phyloP scores from a whole-genome alignment of 2,113 vertebrate genomes.

The Hirundichthys speculiger region DNA sequence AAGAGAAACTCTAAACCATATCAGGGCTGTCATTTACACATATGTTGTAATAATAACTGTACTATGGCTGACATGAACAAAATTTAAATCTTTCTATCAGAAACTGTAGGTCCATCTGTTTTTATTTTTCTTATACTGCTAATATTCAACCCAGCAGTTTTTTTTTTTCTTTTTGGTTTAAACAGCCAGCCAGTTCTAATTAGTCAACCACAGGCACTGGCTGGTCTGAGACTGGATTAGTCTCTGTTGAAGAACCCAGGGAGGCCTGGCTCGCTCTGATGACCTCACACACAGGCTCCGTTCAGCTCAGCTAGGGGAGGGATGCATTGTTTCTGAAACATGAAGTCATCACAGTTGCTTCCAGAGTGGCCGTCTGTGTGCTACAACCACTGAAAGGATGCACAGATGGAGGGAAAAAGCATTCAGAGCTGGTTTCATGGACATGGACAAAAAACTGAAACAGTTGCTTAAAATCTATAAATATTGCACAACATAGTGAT shows the following conservation, averaged over 20 bases:
- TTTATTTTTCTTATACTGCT: too few relatives aligned
- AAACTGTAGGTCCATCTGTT: too few relatives aligned
- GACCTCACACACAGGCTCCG: conserved; percentile 73
- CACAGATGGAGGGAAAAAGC: conserved; percentile 25
- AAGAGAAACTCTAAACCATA: too few relatives aligned
- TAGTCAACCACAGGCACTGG: conserved; percentile 32
- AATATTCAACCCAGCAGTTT: too few relatives aligned
- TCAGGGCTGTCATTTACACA: too few relatives aligned
- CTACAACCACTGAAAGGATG: conserved; percentile 14
- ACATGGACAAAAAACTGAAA: conserved; percentile 1
- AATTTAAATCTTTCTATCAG: too few relatives aligned
- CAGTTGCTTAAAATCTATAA: too few relatives aligned
- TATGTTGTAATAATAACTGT: too few relatives aligned
- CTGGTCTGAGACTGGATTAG: conserved; percentile 26
- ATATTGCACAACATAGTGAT: not conserved
- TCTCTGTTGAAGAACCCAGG: conserved; percentile 33
- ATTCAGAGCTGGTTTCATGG: conserved; percentile 10
- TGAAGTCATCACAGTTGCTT: conserved; percentile 67
- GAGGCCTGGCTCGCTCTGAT: conserved; percentile 51
- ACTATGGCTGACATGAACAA: too few relatives aligned
- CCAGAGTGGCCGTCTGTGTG: conserved; percentile 33
- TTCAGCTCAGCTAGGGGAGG: conserved; percentile 43
- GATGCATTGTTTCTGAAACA: conserved; percentile 57
- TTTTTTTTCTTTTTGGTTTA: too few relatives aligned
- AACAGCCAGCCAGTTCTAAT: conserved; percentile 2